Evolutionary conservation across 2,888 invertebrate genomes (phyloP), one percentile per base, ranked within the genome.

Genomic region (Apodemia zela): DNA sequence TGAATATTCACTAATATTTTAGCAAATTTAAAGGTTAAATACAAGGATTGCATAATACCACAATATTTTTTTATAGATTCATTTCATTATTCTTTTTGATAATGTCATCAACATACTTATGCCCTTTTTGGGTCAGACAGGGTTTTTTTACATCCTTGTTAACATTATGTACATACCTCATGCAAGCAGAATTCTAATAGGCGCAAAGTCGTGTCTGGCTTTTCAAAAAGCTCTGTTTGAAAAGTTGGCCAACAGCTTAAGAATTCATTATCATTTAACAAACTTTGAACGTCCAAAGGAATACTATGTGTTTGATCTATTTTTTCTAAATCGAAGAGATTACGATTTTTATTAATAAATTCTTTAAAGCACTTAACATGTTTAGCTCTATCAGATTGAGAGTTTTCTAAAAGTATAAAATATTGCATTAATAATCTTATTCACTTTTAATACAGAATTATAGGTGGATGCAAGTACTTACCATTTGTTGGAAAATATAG

Each of bases 101-200:
- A 21, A 21, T 21, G 21, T 21, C 21, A 21, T 21, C 21, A 21
- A 21, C 21, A 2, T 21, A 21, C 21, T 21, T 21, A 21, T 21
- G 21, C 21, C 21, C 21, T 2, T 21, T 21, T 21, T 21, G 21
- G 21, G 21, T 21, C 21, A 21, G 21, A 21, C 21, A 21, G 21
- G 21, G 21, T 21, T 21, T 21, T 21, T 21, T 21, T 21, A 21
- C 21, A 21, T 2, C 21, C 21, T 2, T 1, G 1, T 1, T 21
- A 21, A 21, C 2, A 35, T 38, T 38, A 45, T n/a, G 15, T 11
- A 35, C 33, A 65, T 72, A 94, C 94, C 92, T 97, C 95, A 87
- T 97, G 95, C 89, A 97, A 94, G 61, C 97, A 96, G 67, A 96
- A 89, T 60, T 96, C 96, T 63, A 98, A 81, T 64, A 95, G 94